Base-by-base conservation (phyloP, 2,888 invertebrate genomes). In the Drosophila histrio region DNA sequence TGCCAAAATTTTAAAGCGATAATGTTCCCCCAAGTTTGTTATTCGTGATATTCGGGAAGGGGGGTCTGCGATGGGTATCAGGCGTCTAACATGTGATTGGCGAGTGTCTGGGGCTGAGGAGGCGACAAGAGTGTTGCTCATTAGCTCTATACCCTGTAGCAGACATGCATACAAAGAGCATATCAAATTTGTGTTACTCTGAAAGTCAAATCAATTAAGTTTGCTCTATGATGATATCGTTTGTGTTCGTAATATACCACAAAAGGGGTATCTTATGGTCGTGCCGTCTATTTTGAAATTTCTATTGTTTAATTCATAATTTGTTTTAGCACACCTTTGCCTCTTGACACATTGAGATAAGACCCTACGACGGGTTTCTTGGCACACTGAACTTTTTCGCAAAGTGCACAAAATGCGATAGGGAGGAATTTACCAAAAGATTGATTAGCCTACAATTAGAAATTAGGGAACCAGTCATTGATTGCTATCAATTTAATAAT, bases 341-440 rank as follows among this genome's bases (percentile, higher is more conserved):
- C 32, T 43, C 71, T 19, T 38, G 22, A 13, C 38, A 34, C 19
- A 32, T n/a, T 9, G n/a, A 58, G 73, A 78, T 78, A 73, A 73
- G 68, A 39, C 2, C 34, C 44, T 57, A 47, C 30, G 22, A 41
- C 39, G 44, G 36, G 49, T 57, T 67, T 73, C 46, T 59, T 86
- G 84, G 77, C 80, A 79, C 84, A 88, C 53, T 81, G 80, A 79
- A 86, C 87, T 79, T 46, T 39, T 47, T 19, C 30, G 44, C 28
- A 50, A 78, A 74, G 52, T 74, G 74, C 79, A 75, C 79, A 68
- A 47, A 44, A 44, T 13, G 38, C 49, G 49, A 53, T 52, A 32
- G 30, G 15, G 11, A 49, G 15, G 19, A 66, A 38, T 49, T 24
- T 9, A n/a, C 28, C 21, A 13, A 73, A 57, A 58, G 57, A 77